Evolutionary conservation across 2,888 invertebrate species (phyloP).

Genomic region (Selenia dentaria): DNA sequence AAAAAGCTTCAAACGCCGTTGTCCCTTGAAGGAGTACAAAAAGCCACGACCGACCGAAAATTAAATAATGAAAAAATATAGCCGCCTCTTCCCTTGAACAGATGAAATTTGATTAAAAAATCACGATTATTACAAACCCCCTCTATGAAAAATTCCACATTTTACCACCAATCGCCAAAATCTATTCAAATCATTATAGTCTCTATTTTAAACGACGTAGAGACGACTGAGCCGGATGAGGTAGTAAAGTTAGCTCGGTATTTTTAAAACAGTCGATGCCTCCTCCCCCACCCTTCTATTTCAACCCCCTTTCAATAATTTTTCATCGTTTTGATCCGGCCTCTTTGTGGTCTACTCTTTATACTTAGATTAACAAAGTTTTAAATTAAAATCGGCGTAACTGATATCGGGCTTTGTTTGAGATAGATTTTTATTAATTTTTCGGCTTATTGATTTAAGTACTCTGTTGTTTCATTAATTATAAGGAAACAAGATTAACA

Average conservation of each 20-base stretch:
- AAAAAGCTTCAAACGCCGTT: slow-evolving; percentile 75
- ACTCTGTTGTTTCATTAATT: too few species aligned
- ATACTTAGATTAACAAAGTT: slow-evolving; percentile 84
- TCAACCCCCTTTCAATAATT: slow-evolving; percentile 82
- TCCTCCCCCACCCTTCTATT: slow-evolving; percentile 55
- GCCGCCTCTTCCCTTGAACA: slow-evolving; percentile 81
- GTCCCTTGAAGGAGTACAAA: slow-evolving; percentile 79
- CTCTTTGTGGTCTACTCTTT: slow-evolving; percentile 78
- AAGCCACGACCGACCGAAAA: slow-evolving; percentile 77
- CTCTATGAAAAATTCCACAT: slow-evolving; percentile 58
- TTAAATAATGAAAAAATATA: slow-evolving; percentile 85
- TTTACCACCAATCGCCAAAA: slow-evolving; percentile 27
- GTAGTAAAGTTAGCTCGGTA: slow-evolving; percentile 50
- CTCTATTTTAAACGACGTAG: slow-evolving; percentile 34
- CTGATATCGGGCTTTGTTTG: slow-evolving; percentile 64
- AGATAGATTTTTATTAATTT: slow-evolving; percentile 45
- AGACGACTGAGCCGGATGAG: slow-evolving; percentile 10
- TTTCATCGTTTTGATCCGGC: slow-evolving; percentile 82
- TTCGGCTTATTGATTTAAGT: slow-evolving; percentile 31
- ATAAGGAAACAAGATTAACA: too few species aligned
- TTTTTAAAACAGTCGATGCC: slow-evolving; percentile 73
- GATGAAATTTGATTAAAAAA: slow-evolving; percentile 86
- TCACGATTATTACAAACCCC: slow-evolving; percentile 84
- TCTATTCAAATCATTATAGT: slow-evolving; percentile 23
- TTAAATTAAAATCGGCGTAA: slow-evolving; percentile 78